Evolutionary conservation across 2,888 invertebrate species (phyloP).

Genomic region (Steinernema hermaphroditum): DNA sequence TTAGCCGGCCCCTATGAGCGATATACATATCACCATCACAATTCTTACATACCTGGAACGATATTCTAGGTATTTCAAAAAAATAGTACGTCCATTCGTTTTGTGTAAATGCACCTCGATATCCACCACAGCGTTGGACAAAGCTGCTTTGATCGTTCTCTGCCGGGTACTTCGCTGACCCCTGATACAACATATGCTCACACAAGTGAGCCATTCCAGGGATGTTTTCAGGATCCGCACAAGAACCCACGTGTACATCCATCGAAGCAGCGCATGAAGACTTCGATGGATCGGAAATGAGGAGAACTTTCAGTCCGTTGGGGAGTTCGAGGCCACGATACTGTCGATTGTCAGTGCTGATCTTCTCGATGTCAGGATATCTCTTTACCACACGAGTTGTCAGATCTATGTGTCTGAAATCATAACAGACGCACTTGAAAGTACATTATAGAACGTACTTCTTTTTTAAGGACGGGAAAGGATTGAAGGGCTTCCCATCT

Average conservation of each 20-base stretch:
- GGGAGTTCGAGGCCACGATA: conserved; percentile 83
- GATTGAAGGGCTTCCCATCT: no score
- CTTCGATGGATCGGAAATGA: conserved; percentile 88
- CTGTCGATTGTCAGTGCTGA: conserved; percentile 27
- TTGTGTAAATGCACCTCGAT: neutral
- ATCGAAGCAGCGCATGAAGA: conserved; percentile 81
- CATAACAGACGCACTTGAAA: neutral
- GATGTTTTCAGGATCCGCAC: conserved; percentile 84
- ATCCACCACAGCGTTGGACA: neutral
- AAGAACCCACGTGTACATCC: conserved; percentile 80
- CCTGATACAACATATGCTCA: conserved; percentile 96
- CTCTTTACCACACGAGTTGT: neutral
- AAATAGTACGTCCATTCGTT: neutral
- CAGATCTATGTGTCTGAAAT: neutral
- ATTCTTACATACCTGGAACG: no score
- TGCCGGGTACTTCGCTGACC: conserved; percentile 78
- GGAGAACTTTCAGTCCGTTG: conserved; percentile 84
- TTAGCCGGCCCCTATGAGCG: no score
- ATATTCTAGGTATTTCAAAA: no score
- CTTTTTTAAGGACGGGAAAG: neutral
- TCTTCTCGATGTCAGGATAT: neutral
- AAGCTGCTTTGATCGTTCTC: neutral
- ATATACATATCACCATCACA: no score
- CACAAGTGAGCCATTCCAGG: conserved; percentile 95
- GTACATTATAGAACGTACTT: neutral